A percentile compares a stretch with the other conserved stretches of the same genome.
These are phyloP conservation scores for Apodemia mormo DNA, from an alignment of 2,888 invertebrate species.

Conservation along the genomic window DNA sequence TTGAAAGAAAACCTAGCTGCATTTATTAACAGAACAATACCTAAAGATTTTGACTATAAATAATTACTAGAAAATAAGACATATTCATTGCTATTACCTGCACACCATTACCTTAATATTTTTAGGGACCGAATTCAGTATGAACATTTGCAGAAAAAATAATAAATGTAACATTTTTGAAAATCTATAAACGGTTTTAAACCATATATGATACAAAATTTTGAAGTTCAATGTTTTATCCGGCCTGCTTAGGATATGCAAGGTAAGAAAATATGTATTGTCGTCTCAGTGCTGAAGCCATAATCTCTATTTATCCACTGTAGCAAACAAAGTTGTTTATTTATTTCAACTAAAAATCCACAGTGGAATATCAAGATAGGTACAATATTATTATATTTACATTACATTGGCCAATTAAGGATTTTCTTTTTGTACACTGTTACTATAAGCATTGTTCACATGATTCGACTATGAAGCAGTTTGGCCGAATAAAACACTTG, in stretches of 20 bases:
- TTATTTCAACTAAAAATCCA: too few species aligned
- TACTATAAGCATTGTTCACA: too few species aligned
- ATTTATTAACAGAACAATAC: background rate
- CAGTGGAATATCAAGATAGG: too few species aligned
- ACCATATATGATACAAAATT: background rate
- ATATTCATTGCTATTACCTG: conserved; percentile 15
- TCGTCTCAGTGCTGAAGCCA: too few species aligned
- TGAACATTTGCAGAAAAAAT: background rate
- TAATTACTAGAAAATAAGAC: conserved; percentile 12
- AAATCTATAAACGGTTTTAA: background rate
- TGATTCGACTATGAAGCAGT: too few species aligned
- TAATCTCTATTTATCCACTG: too few species aligned
- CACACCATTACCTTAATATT: background rate
- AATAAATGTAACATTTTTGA: background rate
- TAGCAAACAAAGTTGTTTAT: too few species aligned
- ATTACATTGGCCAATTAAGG: too few species aligned
- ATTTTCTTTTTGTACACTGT: too few species aligned
- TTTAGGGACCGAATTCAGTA: background rate
- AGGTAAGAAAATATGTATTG: too few species aligned
- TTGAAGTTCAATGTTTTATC: background rate
- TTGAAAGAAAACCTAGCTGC: background rate
- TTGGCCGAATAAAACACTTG: too few species aligned
- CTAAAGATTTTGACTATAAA: conserved; percentile 6
- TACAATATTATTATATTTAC: too few species aligned
- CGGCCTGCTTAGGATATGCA: background rate